These are phyloP conservation scores for Sycophaga agraensis DNA, from an alignment of 1,140 invertebrate genomes.

Conservation along the genomic window DNA sequence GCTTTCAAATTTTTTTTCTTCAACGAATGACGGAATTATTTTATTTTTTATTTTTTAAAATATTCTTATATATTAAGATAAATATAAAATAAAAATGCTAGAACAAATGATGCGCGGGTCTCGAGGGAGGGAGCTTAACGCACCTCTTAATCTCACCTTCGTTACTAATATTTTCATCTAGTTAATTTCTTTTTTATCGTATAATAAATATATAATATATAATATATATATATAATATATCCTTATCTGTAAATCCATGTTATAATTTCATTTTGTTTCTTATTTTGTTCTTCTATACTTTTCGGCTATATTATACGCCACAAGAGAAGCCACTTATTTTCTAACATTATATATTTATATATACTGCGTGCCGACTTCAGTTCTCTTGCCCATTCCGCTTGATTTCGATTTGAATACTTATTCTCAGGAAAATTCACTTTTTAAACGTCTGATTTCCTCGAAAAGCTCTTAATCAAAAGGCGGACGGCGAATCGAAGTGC, in stretches of 20 bases:
- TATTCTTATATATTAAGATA: neutral
- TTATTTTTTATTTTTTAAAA: neutral
- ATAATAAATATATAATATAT: constrained; percentile 54
- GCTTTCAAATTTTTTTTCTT: neutral
- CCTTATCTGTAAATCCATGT: constrained; percentile 52
- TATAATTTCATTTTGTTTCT: constrained; percentile 49
- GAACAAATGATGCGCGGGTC: constrained; percentile 14
- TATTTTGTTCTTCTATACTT: constrained; percentile 14
- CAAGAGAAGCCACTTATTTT: constrained; percentile 40
- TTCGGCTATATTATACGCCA: constrained; percentile 7
- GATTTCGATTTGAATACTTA: constrained; percentile 16
- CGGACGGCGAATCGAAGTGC: constrained; percentile 8
- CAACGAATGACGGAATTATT: neutral
- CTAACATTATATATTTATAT: constrained; percentile 30
- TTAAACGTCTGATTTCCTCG: neutral
- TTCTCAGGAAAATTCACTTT: neutral
- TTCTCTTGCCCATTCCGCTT: constrained; percentile 31
- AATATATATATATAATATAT: constrained; percentile 47
- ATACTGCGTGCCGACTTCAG: constrained; percentile 26
- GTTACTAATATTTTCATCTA: constrained; percentile 43
- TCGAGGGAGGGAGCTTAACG: constrained; percentile 22
- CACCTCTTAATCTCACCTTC: constrained; percentile 36
- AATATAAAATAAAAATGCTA: neutral
- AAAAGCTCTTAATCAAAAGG: neutral
- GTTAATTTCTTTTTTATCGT: constrained; percentile 45